Percentiles rank a stretch among this genome's conserved stretches.
phyloP scores from a whole-genome alignment of 2,113 vertebrate species.

The Elaphurus davidianus region DNA sequence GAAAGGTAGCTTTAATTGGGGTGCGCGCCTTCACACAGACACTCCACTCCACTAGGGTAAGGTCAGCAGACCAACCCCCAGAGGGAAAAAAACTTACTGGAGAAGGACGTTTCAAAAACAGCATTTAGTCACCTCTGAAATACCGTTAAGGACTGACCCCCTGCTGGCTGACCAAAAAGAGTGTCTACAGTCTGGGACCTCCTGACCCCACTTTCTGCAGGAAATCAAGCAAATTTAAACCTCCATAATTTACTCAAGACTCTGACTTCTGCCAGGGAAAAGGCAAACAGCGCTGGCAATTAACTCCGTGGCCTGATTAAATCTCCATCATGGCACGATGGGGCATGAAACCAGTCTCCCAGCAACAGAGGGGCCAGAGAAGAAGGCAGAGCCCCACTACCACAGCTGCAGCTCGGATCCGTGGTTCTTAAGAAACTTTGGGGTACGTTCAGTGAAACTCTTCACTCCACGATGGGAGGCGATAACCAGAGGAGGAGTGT shows the following conservation, averaged over 20 bases:
- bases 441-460: neutral
- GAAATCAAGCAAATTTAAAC: slow-evolving; percentile 85
- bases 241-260: slow-evolving; percentile 84
- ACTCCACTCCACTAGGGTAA: slow-evolving; percentile 37
- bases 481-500: neutral
- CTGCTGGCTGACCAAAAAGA: slow-evolving; percentile 84
- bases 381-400: neutral
- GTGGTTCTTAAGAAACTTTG: neutral
- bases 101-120: slow-evolving; percentile 80
- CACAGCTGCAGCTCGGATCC: neutral
- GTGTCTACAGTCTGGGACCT: slow-evolving; percentile 89
- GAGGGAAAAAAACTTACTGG: slow-evolving; percentile 35
- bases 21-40: neutral
- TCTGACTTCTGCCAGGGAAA: slow-evolving; percentile 79
- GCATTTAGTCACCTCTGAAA: slow-evolving; percentile 85
- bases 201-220: slow-evolving; percentile 87
- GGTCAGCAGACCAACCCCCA: slow-evolving; percentile 73
- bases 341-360: slow-evolving; percentile 67
- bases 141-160: slow-evolving; percentile 83
- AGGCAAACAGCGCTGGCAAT: slow-evolving; percentile 80
- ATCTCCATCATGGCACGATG: slow-evolving; percentile 69
- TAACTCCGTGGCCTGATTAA: slow-evolving; percentile 80
- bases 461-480: slow-evolving; percentile 44
- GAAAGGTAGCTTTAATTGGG: slow-evolving; percentile 40
- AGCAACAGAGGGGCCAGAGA: slow-evolving; percentile 13